Percentiles rank a stretch among this genome's conserved stretches.
Evolutionary conservation across 2,113 vertebrate species (phyloP).

Genomic region (Chauna torquata): DNA sequence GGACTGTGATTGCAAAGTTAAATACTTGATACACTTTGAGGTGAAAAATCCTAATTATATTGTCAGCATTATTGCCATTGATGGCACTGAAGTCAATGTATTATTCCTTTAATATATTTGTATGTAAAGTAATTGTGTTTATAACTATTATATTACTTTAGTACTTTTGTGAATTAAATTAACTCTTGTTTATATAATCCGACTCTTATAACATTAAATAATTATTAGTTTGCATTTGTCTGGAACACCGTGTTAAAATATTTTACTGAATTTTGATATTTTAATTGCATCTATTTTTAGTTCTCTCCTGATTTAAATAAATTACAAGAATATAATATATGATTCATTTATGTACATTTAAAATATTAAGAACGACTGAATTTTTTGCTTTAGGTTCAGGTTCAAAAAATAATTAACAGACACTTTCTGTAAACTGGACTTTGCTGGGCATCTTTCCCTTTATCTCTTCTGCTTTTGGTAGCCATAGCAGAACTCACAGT

Average conservation of each 20-base stretch:
- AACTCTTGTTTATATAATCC: neutral
- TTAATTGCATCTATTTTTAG: neutral
- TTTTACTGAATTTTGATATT: neutral
- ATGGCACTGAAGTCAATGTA: neutral
- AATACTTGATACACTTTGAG: neutral
- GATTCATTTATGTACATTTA: neutral
- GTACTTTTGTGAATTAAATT: neutral
- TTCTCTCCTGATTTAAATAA: neutral
- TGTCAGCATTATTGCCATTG: neutral
- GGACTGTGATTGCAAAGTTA: neutral
- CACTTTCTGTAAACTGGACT: neutral
- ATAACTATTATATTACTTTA: neutral
- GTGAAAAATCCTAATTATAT: neutral
- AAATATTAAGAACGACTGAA: neutral
- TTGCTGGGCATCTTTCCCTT: neutral
- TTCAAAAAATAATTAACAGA: neutral
- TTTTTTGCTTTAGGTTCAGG: neutral
- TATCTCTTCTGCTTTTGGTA: neutral
- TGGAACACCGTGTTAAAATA: neutral
- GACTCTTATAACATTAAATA: neutral
- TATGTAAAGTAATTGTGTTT: neutral
- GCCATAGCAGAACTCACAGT: neutral
- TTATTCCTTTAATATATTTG: neutral
- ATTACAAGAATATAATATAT: accelerated
- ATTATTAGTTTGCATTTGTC: neutral